These are phyloP conservation scores for Trichomycterus rosablanca DNA, from an alignment of 2,113 vertebrate species.

Conservation along the genomic window DNA sequence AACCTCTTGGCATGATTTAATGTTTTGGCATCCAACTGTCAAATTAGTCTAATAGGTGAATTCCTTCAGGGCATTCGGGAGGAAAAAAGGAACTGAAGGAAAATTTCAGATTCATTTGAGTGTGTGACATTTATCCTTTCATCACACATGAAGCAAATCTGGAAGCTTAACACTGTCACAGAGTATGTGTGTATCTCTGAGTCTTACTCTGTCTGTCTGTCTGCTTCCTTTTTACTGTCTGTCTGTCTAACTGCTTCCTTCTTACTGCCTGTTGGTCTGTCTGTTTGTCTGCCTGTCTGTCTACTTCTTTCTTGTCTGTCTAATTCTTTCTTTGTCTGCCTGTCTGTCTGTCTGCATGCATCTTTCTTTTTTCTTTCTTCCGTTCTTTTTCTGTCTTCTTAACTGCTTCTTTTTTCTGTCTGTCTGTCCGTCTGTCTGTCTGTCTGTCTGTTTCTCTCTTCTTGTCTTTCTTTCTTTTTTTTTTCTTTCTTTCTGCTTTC, in stretches of 20 bases:
- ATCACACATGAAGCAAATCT: conserved; percentile 3
- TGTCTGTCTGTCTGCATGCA: too few species aligned
- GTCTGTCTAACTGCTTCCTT: conserved; percentile 1
- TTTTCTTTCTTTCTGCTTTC: conserved; percentile 9
- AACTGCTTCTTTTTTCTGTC: too few species aligned
- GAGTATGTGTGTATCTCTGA: neutral
- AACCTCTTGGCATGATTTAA: conserved; percentile 8
- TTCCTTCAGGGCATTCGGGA: neutral
- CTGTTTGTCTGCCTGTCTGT: too few species aligned
- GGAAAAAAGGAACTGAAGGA: neutral
- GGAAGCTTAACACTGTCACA: neutral
- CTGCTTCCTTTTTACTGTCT: conserved; percentile 16
- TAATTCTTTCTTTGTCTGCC: too few species aligned
- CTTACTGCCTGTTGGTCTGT: too few species aligned
- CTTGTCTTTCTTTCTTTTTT: too few species aligned
- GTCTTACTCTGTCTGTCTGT: neutral
- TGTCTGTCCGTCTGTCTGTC: conserved; percentile 1
- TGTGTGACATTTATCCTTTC: conserved; percentile 5
- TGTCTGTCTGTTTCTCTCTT: conserved; percentile 7
- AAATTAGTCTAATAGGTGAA: neutral
- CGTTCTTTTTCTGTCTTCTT: too few species aligned
- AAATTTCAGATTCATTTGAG: too few species aligned
- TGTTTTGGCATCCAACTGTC: neutral
- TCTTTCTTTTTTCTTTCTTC: too few species aligned
- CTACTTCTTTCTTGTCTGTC: too few species aligned